phyloP scores from a whole-genome alignment of 2,797 vertebrate genomes.

The Avahi laniger region DNA sequence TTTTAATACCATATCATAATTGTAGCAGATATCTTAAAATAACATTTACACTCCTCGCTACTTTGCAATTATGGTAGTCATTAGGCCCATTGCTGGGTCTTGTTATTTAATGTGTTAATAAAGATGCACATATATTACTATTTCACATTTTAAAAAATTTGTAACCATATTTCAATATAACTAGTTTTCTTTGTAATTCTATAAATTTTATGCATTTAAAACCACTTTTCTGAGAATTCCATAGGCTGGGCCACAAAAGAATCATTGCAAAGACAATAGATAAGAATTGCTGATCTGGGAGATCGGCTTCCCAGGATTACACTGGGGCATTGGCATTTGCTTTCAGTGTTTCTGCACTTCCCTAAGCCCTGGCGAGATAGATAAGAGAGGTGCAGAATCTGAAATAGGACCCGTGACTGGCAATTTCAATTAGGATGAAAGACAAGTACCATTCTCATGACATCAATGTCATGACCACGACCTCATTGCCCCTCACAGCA shows the following conservation, averaged over 20 bases:
- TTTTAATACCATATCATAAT: neutral
- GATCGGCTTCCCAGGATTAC: neutral
- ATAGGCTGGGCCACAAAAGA: neutral
- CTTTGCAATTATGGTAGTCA: neutral
- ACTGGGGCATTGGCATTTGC: neutral
- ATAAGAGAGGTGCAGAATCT: neutral
- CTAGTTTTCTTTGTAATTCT: neutral
- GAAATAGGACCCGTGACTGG: neutral
- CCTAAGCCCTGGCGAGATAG: neutral
- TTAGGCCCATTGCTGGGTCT: neutral
- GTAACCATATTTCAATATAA: neutral
- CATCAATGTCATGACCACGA: neutral
- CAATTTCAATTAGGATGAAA: neutral
- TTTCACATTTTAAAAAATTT: neutral
- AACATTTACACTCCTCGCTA: neutral
- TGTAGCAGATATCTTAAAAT: neutral
- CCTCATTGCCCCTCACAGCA: neutral
- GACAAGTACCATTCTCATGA: neutral
- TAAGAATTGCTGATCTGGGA: neutral
- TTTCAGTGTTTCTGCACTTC: neutral
- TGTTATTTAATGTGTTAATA: constrained; percentile 27
- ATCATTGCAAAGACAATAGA: neutral
- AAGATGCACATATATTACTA: neutral
- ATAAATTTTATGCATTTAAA: neutral
- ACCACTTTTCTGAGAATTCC: neutral